Base-by-base conservation (phyloP, 1,140 invertebrate species). In the Colletes latitarsis region DNA sequence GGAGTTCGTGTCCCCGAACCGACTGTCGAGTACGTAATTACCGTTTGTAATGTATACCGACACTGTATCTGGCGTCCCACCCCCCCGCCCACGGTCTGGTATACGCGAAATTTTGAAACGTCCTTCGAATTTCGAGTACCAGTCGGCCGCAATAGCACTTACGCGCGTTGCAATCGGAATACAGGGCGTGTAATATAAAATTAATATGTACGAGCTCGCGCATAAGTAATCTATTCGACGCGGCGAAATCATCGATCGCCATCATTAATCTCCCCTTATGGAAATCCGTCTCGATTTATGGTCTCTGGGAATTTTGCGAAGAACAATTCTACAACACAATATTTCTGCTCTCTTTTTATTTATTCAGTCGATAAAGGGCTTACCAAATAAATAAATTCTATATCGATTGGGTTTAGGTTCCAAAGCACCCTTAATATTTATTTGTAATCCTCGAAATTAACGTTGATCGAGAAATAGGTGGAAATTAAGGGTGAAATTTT, bases 181-280 rank as follows among this genome's bases (percentile, higher is more conserved):
- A 53, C 67, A 39, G 17, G 30, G 57, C 41, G 43, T 43, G 19
- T 41, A 41, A 62, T 71, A 62, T 71, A 77, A 77, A 71, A 71
- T 77, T 77, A 77, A 77, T 77, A 77, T 77, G 67, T 62, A 63
- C 68, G 67, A 41, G 67, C 1, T 14, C 0, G 17, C 19, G 46
- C 55, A 21, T 19, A 52, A 75, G 43, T 19, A 52, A 75, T 66
- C 49, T 62, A 41, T 66, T 66, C 46, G 49, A 49, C 49, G 21
- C 17, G 43, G 2, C 4, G 41, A 52, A 77, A 77, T 70, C 67
- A 77, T 77, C 70, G 70, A 70, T 70, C 70, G 70, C 67, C 4
- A 70, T 77, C 66, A 77, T 77, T 77, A 70, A 77, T 77, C 55
- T 19, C 14, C 55, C 30, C 14, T 14, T 70, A 64, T 43, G n/a